Evolutionary conservation across 2,888 invertebrate species (phyloP).

Genomic region (Anodontia alba): DNA sequence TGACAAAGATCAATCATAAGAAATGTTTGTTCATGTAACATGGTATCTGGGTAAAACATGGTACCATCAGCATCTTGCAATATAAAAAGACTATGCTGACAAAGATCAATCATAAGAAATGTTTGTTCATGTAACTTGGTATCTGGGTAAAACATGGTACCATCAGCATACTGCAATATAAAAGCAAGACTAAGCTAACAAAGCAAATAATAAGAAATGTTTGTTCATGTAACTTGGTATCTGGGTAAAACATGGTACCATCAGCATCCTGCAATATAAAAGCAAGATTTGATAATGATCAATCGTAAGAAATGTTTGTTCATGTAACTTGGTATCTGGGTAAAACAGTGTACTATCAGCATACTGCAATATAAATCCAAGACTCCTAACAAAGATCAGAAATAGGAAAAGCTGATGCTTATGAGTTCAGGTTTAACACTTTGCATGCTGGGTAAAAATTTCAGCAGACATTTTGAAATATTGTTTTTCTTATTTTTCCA

Average conservation of each 20-base stretch:
- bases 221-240: slow-evolving; percentile 80
- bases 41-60: slow-evolving; percentile 81
- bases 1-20: too few relatives aligned
- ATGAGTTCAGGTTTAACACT: too few relatives aligned
- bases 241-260: slow-evolving; percentile 80
- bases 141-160: slow-evolving; percentile 80
- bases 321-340: slow-evolving; percentile 80
- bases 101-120: too few relatives aligned
- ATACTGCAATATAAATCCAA: slow-evolving; percentile 77
- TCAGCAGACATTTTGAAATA: too few relatives aligned
- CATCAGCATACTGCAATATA: slow-evolving; percentile 79
- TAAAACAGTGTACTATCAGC: slow-evolving; percentile 75
- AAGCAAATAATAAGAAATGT: too few relatives aligned
- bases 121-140: slow-evolving; percentile 80
- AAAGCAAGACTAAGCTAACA: too few relatives aligned
- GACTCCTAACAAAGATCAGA: too few relatives aligned
- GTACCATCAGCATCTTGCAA: slow-evolving; percentile 77
- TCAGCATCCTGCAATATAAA: slow-evolving; percentile 80
- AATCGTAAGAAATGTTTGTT: slow-evolving; percentile 84
- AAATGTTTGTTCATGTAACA: slow-evolving; percentile 83
- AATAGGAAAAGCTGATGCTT: too few relatives aligned
- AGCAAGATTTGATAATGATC: too few relatives aligned
- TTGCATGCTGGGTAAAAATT: too few relatives aligned
- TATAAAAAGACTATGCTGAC: too few relatives aligned
- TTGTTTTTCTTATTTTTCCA: too few relatives aligned